Base-by-base conservation (phyloP, 2,113 vertebrate species). In the Myodes glareolus region DNA sequence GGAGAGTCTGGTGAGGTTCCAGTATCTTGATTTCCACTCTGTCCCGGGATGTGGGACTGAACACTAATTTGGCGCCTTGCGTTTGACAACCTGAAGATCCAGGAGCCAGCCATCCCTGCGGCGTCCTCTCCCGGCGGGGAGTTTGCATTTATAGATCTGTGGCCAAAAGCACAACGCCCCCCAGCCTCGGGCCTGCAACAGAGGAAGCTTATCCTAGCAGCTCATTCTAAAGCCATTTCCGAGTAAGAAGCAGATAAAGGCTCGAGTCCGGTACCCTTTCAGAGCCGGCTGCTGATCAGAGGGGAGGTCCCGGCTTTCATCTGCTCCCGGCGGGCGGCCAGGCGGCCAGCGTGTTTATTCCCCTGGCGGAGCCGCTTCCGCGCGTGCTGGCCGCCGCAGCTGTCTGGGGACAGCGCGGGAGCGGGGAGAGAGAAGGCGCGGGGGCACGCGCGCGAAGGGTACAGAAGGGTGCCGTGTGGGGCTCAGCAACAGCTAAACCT, bases 161-260 rank as follows among this genome's bases (percentile, higher is more conserved):
- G 61, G 96, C 95, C 96, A 70, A 90, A 92, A 55, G 77, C n/a
- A 61, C 82, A 90, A 65, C 10, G 50, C 33, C 70, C 93, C 67
- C 78, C 63, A 45, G n/a, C 92, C 72, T 78, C 36, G 5, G 27
- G 84, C 50, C 90, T 11, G 12, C 75, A 19, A 47, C 47, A 0
- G 80, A 98, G 96, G 97, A 97, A 95, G 98, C 98, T 98, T 98
- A 98, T 99, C 97, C 98, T 98, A 98, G 98, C 98, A 99, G 98
- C 96, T 99, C 98, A 98, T 99, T 99, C 98, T 98, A 98, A 99
- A 99, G 96, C 98, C 98, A 98, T 99, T 99, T 99, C 98, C 97
- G 98, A 98, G 98, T 98, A 97, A 96, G 98, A 96, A 97, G 97
- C 89, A 97, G 98, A 98, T 98, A 98, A 98, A 98, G 98, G 98